These are phyloP conservation scores for Xylota sylvarum DNA, from an alignment of 2,888 invertebrate genomes.

Conservation along the genomic window DNA sequence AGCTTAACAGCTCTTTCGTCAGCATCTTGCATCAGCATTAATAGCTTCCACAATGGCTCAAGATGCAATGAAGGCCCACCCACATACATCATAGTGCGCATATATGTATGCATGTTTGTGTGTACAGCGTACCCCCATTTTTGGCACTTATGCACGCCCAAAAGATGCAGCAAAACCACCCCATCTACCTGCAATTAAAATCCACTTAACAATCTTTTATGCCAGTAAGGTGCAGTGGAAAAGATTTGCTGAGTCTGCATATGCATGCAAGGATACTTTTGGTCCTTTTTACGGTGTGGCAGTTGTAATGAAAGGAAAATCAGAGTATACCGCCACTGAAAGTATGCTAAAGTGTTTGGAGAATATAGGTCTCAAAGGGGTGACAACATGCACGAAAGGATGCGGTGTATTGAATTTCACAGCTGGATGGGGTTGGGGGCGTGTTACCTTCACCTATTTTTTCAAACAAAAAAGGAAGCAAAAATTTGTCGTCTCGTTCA, in stretches of 20 bases:
- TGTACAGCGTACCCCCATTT: not conserved
- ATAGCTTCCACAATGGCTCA: constrained; percentile 57
- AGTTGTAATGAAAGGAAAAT: constrained; percentile 56
- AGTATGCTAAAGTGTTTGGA: constrained; percentile 16
- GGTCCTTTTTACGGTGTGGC: constrained; percentile 14
- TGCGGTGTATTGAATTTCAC: constrained; percentile 58
- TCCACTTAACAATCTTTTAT: constrained; percentile 65
- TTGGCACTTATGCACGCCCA: constrained; percentile 64
- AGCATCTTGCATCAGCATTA: constrained; percentile 59
- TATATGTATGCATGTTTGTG: not conserved
- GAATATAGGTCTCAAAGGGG: constrained; percentile 29
- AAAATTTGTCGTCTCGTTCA: constrained; percentile 46
- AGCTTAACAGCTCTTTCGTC: constrained; percentile 46
- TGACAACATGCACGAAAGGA: constrained; percentile 7
- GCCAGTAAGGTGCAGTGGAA: not conserved
- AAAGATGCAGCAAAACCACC: constrained; percentile 21
- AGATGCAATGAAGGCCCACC: constrained; percentile 26
- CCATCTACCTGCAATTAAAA: constrained; percentile 67
- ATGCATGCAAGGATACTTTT: constrained; percentile 40
- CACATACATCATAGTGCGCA: constrained; percentile 15
- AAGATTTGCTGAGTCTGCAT: constrained; percentile 55
- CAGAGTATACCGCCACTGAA: constrained; percentile 20
- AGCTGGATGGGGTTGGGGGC: not conserved
- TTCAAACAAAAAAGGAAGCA: not conserved
- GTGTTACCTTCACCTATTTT: constrained; percentile 40